These are phyloP conservation scores for Sebastes umbrosus DNA, from an alignment of 2,797 vertebrate species.

Conservation along the genomic window DNA sequence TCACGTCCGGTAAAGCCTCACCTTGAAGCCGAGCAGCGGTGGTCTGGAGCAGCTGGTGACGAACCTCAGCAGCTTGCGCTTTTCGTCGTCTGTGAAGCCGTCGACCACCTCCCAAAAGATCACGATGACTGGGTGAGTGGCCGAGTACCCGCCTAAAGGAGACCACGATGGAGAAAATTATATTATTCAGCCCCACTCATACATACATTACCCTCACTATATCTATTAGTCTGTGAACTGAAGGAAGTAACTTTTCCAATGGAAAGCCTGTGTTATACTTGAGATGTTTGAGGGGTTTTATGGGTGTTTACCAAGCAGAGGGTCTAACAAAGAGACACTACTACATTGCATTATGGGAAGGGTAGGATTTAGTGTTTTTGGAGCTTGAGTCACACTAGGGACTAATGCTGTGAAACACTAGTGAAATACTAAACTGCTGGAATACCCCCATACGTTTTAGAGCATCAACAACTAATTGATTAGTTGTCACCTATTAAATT, in stretches of 20 bases:
- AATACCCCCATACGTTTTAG: not conserved
- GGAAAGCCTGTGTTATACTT: not conserved
- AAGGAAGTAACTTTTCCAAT: not conserved
- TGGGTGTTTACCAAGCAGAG: not conserved
- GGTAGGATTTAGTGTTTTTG: not conserved
- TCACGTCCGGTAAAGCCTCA: constrained; percentile 58
- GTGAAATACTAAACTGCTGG: not conserved
- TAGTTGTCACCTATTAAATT: too few relatives aligned
- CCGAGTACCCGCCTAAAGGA: constrained; percentile 90
- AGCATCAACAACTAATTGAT: not conserved
- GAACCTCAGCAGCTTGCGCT: constrained; percentile 95
- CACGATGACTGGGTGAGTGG: constrained; percentile 94
- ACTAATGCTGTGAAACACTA: not conserved
- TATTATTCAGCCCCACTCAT: too few relatives aligned
- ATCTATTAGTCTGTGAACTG: not conserved
- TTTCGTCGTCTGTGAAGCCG: constrained; percentile 95
- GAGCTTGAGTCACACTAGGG: not conserved
- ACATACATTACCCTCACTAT: not conserved
- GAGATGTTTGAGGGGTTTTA: not conserved
- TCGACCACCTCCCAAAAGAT: constrained; percentile 98
- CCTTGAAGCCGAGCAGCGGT: constrained; percentile 97
- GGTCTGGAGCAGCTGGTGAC: constrained; percentile 98
- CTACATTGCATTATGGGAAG: not conserved
- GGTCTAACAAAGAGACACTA: not conserved
- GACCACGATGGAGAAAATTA: not conserved